These are phyloP conservation scores for Rhabdornis inornatus DNA, from an alignment of 2,113 vertebrate genomes.

Conservation along the genomic window DNA sequence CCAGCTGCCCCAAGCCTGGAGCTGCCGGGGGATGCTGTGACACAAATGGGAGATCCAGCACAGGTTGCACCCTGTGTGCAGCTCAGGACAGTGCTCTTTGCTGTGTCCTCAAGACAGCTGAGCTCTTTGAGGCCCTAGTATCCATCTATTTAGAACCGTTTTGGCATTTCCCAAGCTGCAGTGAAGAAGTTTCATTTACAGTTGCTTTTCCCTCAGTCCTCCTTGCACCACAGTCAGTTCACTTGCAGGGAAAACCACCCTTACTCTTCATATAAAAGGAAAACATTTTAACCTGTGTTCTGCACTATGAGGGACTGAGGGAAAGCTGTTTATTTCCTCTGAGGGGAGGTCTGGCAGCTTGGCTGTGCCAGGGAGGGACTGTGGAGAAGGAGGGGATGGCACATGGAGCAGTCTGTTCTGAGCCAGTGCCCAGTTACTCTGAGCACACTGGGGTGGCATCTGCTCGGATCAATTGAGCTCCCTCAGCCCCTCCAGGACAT, in stretches of 20 bases:
- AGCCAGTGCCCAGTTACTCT: neutral
- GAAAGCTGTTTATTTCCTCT: neutral
- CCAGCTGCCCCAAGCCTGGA: neutral
- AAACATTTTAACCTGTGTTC: neutral
- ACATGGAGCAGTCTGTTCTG: neutral
- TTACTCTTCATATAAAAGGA: neutral
- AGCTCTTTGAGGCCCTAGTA: neutral
- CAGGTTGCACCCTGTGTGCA: neutral
- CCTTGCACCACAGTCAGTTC: neutral
- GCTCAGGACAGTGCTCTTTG: neutral
- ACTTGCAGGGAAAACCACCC: neutral
- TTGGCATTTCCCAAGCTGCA: neutral
- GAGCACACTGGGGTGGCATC: neutral
- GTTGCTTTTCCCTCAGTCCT: neutral
- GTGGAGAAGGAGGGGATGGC: neutral
- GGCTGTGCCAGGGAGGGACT: neutral
- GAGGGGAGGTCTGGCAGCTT: conserved; percentile 25
- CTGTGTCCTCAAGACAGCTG: neutral
- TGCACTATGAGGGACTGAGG: neutral
- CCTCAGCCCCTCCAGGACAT: neutral
- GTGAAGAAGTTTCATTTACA: neutral
- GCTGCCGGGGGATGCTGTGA: neutral
- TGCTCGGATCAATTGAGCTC: neutral
- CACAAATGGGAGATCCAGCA: neutral
- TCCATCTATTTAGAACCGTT: neutral